Base-by-base conservation (phyloP, 2,888 invertebrate species). In the Tenthredo notha region DNA sequence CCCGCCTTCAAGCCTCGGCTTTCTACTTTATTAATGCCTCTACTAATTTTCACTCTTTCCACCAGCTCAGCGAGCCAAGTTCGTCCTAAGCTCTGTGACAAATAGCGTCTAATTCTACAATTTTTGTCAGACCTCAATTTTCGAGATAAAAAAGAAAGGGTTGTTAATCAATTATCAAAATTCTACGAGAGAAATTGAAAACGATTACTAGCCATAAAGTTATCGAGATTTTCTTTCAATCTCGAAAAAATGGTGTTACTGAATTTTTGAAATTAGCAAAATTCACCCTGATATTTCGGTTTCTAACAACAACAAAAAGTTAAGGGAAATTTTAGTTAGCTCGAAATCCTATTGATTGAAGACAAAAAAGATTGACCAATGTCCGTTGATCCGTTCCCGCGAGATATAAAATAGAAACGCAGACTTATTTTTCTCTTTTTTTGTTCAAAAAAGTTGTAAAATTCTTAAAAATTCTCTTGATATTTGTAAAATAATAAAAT, bases 1-100 rank as follows among this genome's bases (percentile, higher is more conserved):
- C 67, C 33, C 7, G 25, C 67, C 77, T 77, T 29, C 77, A 29
- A 25, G 54, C n/a, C 58, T 40, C 9, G 58, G 58, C 58, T 80
- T 80, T 80, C 58, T 18, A 61, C 61, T 61, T 61, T 80, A 80
- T 61, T 80, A 80, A 80, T 80, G 61, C 80, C 61, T 80, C 33
- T 21, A 40, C 58, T 80, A 58, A 80, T 58, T 80, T 80, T 61
- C n/a, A 80, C 37, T 67, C 67, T 18, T 67, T 33, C 40, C 61
- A 25, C 40, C 12, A 1, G 37, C 15, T n/a, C 37, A 1, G 2
- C 72, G 21, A 74, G n/a, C n/a, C 72, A 74, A 74, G 40, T 74
- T 74, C 12, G n/a, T 9, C 21, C 37, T 43, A 74, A 74, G 43
- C 72, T 43, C 43, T 21, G 43, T 74, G 72, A 74, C 43, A 43